Conservation (phyloP, 2,888 invertebrate genomes). For the Scaeva pyrastri region DNA sequence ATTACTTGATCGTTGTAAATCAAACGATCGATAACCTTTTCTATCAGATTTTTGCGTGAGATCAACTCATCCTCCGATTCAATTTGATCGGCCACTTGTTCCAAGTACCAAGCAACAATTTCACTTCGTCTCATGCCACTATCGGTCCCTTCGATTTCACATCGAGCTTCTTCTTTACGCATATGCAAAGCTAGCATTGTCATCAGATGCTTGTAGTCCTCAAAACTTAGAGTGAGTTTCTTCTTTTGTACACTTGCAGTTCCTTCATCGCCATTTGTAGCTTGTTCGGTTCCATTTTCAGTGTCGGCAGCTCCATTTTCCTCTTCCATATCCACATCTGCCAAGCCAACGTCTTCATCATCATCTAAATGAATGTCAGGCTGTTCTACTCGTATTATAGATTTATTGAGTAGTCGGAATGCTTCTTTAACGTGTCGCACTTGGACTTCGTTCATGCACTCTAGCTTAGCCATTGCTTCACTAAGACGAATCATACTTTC, state of each 20-base stretch:
- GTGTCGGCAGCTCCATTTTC: slow-evolving; percentile 83
- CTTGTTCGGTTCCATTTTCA: slow-evolving; percentile 78
- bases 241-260: slow-evolving; percentile 86
- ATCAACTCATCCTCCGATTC: slow-evolving; percentile 96
- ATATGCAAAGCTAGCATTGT: slow-evolving; percentile 96
- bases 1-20: slow-evolving; percentile 88
- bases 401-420: slow-evolving; percentile 95
- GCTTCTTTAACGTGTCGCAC: slow-evolving; percentile 96
- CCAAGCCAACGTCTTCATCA: slow-evolving; percentile 87
- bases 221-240: slow-evolving; percentile 93
- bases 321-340: slow-evolving; percentile 86
- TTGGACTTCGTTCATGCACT: slow-evolving; percentile 95
- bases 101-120: slow-evolving; percentile 96
- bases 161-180: slow-evolving; percentile 91
- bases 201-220: slow-evolving; percentile 96
- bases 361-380: slow-evolving; percentile 97
- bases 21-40: slow-evolving; percentile 96
- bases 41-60: slow-evolving; percentile 94
- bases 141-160: slow-evolving; percentile 87
- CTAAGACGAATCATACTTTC: slow-evolving; percentile 98
- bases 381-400: slow-evolving; percentile 98
- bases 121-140: slow-evolving; percentile 90
- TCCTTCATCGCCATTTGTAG: slow-evolving; percentile 40
- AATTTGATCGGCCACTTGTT: slow-evolving; percentile 93
- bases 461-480: slow-evolving; percentile 98